Conservation (phyloP, 2,797 vertebrate genomes). For the Bradypodion pumilum region DNA sequence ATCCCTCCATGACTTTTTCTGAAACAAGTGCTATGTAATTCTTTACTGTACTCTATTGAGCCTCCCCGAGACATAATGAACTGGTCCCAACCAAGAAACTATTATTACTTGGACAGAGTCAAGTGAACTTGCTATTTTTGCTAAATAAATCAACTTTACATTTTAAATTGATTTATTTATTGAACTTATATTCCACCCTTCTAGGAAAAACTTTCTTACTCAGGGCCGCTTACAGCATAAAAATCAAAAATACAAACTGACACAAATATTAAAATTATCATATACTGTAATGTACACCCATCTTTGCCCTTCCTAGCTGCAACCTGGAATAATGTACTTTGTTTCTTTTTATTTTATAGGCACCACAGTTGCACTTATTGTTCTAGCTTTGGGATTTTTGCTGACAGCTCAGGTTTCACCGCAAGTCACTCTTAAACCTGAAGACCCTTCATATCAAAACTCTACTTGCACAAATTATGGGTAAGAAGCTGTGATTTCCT, state of each 20-base stretch:
- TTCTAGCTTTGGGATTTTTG: constrained; percentile 92
- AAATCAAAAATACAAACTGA: no score
- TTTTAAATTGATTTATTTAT: no score
- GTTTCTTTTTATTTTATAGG: constrained; percentile 78
- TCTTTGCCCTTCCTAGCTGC: no score
- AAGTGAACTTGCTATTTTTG: no score
- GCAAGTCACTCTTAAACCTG: constrained; percentile 84
- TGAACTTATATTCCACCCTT: no score
- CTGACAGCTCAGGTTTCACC: constrained; percentile 92
- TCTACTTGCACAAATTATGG: constrained; percentile 85
- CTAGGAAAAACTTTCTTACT: no score
- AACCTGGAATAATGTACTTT: constrained; percentile 49
- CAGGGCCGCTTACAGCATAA: no score
- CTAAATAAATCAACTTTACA: background rate
- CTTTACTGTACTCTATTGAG: no score
- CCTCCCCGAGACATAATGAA: background rate
- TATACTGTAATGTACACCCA: no score
- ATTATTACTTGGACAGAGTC: background rate
- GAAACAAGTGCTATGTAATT: background rate
- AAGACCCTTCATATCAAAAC: constrained; percentile 83
- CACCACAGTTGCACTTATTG: constrained; percentile 86
- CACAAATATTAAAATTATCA: no score
- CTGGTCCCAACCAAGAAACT: background rate
- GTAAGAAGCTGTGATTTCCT: constrained; percentile 69
- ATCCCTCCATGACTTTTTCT: background rate